Evolutionary conservation across 2,888 invertebrate species (phyloP), one percentile per base, ranked within the genome.

Genomic region (Synanthedon andrenaeformis): DNA sequence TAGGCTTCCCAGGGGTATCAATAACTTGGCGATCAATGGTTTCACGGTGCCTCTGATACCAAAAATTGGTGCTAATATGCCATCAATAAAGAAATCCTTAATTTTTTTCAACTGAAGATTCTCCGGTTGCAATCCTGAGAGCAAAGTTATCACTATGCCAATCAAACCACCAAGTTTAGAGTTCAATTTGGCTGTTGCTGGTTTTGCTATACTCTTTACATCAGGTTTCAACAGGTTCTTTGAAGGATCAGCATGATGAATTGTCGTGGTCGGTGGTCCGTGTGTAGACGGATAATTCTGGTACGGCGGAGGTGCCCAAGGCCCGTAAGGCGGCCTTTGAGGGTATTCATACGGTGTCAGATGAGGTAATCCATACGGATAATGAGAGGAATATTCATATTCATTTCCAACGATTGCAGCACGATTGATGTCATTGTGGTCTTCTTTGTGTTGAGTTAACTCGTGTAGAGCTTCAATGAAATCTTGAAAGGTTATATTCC

Each of bases 1-100:
- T 55, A 88, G 61, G 10, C 78, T 66, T 60, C 88, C 69, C 51
- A 86, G 57, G 42, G 88, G 88, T n/a, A 88, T 76, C 3, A 79
- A 65, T 50, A 87, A 60, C 62, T 82, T 86, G 61, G 78, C 76
- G 49, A 88, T 78, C 55, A 88, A 59, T 4, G 78, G 66, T 59
- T 85, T 85, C 8, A 88, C 60, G 1, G 82, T 81, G 3, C 77
- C 76, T 64, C 82, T 85, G 28, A 78, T 77, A 0, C 66, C 55
- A 42, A 83, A 62, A 5, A 87, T 64, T 1, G 86, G 83, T 56
- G 72, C 81, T 42, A 87, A 58, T 55, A 88, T 76, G 8, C 83
- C 82, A 45, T 83, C 78, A 45, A 82, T 69, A 14, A 84, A 61
- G 4, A 82, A 61, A 42, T 80, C 81, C 57, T 77, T 80, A 35